Base-by-base conservation (phyloP, 1,140 invertebrate species). In the Marisa cornuarietis region DNA sequence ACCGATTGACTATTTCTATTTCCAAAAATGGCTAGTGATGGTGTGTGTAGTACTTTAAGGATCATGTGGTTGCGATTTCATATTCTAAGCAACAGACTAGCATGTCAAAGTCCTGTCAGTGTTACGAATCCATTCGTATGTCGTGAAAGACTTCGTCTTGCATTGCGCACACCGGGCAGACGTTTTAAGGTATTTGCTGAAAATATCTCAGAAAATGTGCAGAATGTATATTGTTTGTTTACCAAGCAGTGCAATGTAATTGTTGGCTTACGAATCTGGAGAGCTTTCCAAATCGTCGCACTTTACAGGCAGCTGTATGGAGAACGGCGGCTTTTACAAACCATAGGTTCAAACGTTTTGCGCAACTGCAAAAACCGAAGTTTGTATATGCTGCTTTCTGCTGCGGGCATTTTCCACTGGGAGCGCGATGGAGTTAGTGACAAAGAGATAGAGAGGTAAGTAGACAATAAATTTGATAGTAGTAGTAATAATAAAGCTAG, bases 271-370 rank as follows among this genome's bases (percentile, higher is more conserved):
- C 82, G 87, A 75, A 63, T 88, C 9, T 69, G 88, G 74, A 83
- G 88, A 83, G 78, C 85, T 31, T 78, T 80, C 66, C 87, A 90
- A 74, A 85, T 89, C 61, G 72, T 84, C 49, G 76, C 82, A 71
- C 82, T 86, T 26, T 90, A 90, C 75, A 86, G 79, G 79, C 85
- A 83, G 71, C 74, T 90, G 49, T 90, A 90, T 82, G 84, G 85
- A 31, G 83, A 88, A 72, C 58, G 83, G 49, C 78, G 76, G n/a
- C 62, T 89, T 24, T 76, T 80, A 26, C 77, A 81, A 52, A 31
- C 22, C 22, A 24, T 68, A 16, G 9, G 76, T 58, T 58, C 76
- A n/a, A 77, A 77, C 65, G n/a, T 77, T 16, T 52, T 54, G n/a
- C 63, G 62, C n/a, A 63, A 77, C 49, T 77, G 76, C 65, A 68